These are phyloP conservation scores for Syngnathoides biaculeatus DNA, from an alignment of 2,113 vertebrate genomes.

Conservation along the genomic window DNA sequence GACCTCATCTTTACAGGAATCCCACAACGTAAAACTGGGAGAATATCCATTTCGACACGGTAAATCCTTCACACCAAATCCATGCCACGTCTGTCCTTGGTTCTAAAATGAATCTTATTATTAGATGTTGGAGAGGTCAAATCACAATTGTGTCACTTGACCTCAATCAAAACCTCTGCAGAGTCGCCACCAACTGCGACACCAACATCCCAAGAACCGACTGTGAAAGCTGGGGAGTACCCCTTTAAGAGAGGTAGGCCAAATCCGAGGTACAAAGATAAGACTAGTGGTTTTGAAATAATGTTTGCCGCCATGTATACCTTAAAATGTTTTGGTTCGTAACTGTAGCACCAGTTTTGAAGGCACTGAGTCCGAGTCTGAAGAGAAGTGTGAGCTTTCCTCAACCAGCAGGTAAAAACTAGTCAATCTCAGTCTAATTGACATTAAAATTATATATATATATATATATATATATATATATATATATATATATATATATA, in stretches of 20 bases:
- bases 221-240: constrained; percentile 67
- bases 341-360: constrained; percentile 54
- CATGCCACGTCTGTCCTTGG: not conserved
- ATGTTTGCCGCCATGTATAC: not conserved
- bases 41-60: constrained; percentile 35
- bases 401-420: constrained; percentile 63
- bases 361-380: constrained; percentile 56
- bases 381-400: constrained; percentile 70
- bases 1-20: constrained; percentile 21
- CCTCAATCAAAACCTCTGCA: constrained; percentile 27
- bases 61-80: not conserved
- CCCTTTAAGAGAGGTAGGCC: constrained; percentile 62
- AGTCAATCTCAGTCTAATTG: not conserved
- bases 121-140: constrained; percentile 44
- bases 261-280: not conserved
- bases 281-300: constrained; percentile 10
- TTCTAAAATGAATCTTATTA: not conserved
- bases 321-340: not conserved
- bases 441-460: no score
- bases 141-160: constrained; percentile 25
- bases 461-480: no score
- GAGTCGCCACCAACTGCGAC: constrained; percentile 36
- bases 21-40: constrained; percentile 12
- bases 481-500: no score
- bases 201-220: constrained; percentile 45